Base-by-base conservation (phyloP, 1,140 invertebrate genomes). In the Scaptomyza pallida region DNA sequence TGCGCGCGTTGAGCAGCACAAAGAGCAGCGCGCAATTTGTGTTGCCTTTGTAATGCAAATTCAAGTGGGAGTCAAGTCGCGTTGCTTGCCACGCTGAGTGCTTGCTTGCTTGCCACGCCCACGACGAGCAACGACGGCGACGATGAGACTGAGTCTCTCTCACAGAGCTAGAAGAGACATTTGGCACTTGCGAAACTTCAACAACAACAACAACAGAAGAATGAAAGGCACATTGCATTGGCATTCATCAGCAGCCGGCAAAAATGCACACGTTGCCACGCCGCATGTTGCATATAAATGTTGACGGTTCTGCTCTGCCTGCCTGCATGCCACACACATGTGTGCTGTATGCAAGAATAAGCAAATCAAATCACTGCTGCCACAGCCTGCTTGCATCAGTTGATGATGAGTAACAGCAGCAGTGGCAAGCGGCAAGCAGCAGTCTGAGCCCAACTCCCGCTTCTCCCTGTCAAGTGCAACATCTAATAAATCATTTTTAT, bases 31-130 rank as follows among this genome's bases (percentile, higher is more conserved):
- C 45, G 78, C 82, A 88, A 88, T 88, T 88, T 88, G 83, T 88
- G 82, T 62, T 73, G 82, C 82, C 78, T 88, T 88, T 88, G 82
- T 88, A 57, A 88, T 88, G 82, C 78, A 88, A 88, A 88, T 88
- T 82, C 82, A 89, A 88, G 82, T 88, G 83, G 82, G 82, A 88
- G 82, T 82, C 82, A 73, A 88, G 82, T 78, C 61, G 75, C 68
- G 75, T 52, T 52, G 71, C 52, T 30, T 30, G 26, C 6, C 26
- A 1, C 33, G 33, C 33, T 62, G 74, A 86, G 82, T 88, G 77
- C 60, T 52, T 74, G 77, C 82, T 83, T 86, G 77, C 59, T 51
- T 74, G 77, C 82, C 82, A 82, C 82, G 82, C 82, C 82, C 54
- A 88, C 71, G 40, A 26, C 52, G 35, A 2, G 40, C 19, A 47